Base-by-base conservation (phyloP, 2,888 invertebrate genomes). In the Hyles lineata region DNA sequence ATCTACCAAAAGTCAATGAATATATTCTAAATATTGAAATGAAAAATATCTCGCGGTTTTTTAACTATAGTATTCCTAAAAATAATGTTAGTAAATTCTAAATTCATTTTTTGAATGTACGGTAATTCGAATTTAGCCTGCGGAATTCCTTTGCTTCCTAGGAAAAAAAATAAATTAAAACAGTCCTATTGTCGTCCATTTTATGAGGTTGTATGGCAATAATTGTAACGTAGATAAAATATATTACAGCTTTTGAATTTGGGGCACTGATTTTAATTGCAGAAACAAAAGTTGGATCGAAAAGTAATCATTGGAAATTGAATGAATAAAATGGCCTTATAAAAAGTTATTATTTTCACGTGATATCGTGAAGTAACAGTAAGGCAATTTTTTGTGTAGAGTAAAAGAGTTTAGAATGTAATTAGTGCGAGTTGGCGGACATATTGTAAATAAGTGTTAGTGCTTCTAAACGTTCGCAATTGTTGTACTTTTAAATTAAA, bases 181-280 rank as follows among this genome's bases (percentile, higher is more conserved):
- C 43, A 43, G 11, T 43, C 43, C 19, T 55, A 6, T 55, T 55
- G 52, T 55, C 19, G 17, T 55, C 6, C 17, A 55, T 6, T 5
- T 6, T 17, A 55, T 17, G 19, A n/a, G n/a, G n/a, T n/a, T n/a
- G n/a, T n/a, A n/a, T n/a, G 1, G 4, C 4, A 55, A 17, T 55
- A 55, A 17, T 55, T n/a, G 19, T 55, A 55, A 4, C 2, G 19
- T 19, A 55, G 19, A 55, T 7, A 55, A 55, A 19, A n/a, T 19
- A 55, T 35, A 25, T 61, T 29, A 60, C 21, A 62, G 62, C 62
- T 43, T 35, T 63, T 21, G 11, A n/a, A 63, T 43, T 63, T 43
- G 43, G 35, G 21, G n/a, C 63, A 21, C 35, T 63, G 21, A 63
- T 63, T 63, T 63, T 63, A 43, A 63, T 63, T 21, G 63, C 21